These are phyloP conservation scores for Reticulitermes lucifugus DNA, from an alignment of 2,888 invertebrate genomes.

Conservation along the genomic window DNA sequence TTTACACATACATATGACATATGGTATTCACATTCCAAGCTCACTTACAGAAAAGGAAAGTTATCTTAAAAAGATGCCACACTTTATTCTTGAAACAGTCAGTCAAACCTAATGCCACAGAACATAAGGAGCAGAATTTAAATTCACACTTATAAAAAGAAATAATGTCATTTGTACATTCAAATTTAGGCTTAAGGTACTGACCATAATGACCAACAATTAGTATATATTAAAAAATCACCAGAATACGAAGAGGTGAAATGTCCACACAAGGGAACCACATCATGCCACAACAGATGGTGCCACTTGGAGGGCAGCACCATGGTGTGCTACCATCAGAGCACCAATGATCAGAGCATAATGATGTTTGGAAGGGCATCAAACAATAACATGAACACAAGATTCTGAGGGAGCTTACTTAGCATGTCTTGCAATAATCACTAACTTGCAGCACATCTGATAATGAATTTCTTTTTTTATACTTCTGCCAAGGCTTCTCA, in stretches of 20 bases:
- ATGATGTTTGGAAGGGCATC: not conserved
- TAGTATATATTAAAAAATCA: not conserved
- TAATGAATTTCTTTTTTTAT: not conserved
- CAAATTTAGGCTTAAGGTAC: not conserved
- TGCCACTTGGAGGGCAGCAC: no score
- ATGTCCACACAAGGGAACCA: no score
- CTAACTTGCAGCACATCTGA: not conserved
- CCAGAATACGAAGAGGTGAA: no score
- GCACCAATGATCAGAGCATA: not conserved
- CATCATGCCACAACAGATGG: no score
- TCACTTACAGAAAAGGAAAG: no score
- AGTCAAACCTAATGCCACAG: no score
- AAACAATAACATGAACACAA: not conserved
- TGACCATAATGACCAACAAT: not conserved
- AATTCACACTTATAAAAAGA: not conserved
- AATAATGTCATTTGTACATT: not conserved
- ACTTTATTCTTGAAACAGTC: no score
- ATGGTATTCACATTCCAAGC: no score
- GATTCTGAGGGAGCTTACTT: not conserved
- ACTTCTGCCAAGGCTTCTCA: no score
- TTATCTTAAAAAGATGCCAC: no score
- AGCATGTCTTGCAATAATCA: not conserved
- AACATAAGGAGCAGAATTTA: not conserved
- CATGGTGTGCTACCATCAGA: no score
- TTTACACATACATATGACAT: no score